Evolutionary conservation across 1,140 invertebrate species (phyloP).

Genomic region (Acromyrmex echinatior): DNA sequence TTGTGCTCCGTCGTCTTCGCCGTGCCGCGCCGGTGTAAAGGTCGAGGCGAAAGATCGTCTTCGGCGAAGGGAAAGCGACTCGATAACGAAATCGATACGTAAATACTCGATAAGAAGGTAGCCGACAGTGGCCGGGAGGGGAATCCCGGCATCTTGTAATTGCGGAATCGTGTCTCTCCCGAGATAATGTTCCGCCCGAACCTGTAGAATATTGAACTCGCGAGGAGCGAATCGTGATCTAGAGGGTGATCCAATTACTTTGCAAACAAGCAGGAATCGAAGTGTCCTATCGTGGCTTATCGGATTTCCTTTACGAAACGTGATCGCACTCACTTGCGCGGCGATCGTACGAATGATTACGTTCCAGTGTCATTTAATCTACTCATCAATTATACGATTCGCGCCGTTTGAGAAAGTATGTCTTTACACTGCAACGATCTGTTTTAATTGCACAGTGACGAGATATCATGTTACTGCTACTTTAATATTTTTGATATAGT

Average conservation of each 20-base stretch:
- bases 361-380: not conserved
- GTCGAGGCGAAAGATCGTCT: conserved; percentile 57
- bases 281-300: conserved; percentile 62
- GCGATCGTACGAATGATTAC: conserved; percentile 32
- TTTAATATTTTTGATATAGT: not conserved
- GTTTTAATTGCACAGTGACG: not conserved
- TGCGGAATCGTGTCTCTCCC: conserved; percentile 76
- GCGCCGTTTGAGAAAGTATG: not conserved
- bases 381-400: conserved; percentile 23
- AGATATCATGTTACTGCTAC: not conserved
- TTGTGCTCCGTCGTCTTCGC: not conserved
- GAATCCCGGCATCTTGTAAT: conserved; percentile 75
- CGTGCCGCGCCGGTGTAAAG: conserved; percentile 47
- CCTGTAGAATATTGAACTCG: conserved; percentile 65
- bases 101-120: conserved; percentile 75
- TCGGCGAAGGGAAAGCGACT: conserved; percentile 49
- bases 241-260: conserved; percentile 73
- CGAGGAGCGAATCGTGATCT: conserved; percentile 63
- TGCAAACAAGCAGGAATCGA: conserved; percentile 57
- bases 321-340: conserved; percentile 33
- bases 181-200: conserved; percentile 68
- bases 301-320: conserved; percentile 69
- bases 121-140: conserved; percentile 28
- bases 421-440: not conserved
- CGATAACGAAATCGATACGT: conserved; percentile 78